Conservation (phyloP, 2,113 vertebrate genomes). For the Takifugu flavidus region DNA sequence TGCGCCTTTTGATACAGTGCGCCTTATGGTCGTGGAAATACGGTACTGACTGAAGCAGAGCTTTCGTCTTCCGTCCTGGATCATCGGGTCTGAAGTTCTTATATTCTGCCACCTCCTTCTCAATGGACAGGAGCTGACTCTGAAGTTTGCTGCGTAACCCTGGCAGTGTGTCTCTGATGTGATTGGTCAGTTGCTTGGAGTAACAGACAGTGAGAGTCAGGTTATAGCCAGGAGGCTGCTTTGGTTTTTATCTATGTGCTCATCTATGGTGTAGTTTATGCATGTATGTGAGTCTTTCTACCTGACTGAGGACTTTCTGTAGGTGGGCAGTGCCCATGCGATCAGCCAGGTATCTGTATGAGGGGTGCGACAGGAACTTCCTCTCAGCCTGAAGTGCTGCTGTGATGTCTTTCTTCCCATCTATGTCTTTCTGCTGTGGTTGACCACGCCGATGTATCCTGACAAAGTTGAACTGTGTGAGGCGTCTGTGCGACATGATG, state of each 20-base stretch:
- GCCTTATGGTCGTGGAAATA: no score
- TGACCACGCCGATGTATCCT: constrained; percentile 86
- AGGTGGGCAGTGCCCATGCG: constrained; percentile 93
- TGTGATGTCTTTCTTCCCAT: constrained; percentile 92
- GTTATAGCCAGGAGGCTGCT: background rate
- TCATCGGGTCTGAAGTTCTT: constrained; percentile 94
- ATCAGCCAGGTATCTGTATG: constrained; percentile 91
- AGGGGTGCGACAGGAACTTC: constrained; percentile 90
- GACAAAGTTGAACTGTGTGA: constrained; percentile 3
- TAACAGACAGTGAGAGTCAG: background rate
- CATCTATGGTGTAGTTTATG: no score
- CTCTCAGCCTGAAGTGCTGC: constrained; percentile 89
- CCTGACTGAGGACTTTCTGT: constrained; percentile 93
- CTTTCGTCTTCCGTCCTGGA: constrained; percentile 93
- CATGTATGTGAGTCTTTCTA: constrained; percentile 36
- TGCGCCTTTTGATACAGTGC: no score
- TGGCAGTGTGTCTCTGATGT: constrained; percentile 93
- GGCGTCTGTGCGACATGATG: no score
- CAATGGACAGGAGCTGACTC: constrained; percentile 92
- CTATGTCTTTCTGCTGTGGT: constrained; percentile 88
- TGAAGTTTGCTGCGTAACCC: constrained; percentile 93
- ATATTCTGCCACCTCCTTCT: constrained; percentile 96
- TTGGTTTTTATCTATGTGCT: no score
- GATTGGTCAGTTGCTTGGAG: constrained; percentile 92
- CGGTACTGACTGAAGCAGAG: constrained; percentile 86